These are phyloP conservation scores for Tenebrosternarchus preto DNA, from an alignment of 2,113 vertebrate genomes.

Conservation along the genomic window DNA sequence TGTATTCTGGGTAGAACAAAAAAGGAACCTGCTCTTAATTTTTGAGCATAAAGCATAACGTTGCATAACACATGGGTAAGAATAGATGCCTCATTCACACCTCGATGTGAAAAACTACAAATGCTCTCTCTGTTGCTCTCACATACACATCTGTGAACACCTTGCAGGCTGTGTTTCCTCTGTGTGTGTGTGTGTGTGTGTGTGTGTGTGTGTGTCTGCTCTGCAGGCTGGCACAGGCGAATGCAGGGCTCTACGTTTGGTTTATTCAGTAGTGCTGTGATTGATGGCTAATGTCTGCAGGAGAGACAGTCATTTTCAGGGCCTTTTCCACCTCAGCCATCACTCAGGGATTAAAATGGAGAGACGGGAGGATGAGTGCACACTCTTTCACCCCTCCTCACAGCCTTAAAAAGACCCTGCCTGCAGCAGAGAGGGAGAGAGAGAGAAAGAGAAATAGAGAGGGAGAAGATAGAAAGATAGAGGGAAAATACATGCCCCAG, in stretches of 20 bases:
- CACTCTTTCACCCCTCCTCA: constrained; percentile 9
- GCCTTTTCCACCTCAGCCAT: constrained; percentile 50
- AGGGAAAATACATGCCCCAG: constrained; percentile 39
- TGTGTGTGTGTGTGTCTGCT: constrained; percentile 33
- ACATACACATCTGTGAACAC: constrained; percentile 12
- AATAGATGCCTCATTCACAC: constrained; percentile 49
- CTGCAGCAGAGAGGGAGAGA: constrained; percentile 34
- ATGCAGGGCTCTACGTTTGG: constrained; percentile 32
- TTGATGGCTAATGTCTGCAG: constrained; percentile 58
- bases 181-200: constrained; percentile 12
- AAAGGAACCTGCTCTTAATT: constrained; percentile 49
- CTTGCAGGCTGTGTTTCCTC: constrained; percentile 30
- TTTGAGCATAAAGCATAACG: constrained; percentile 47
- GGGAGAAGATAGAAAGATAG: constrained; percentile 28
- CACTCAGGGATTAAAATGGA: constrained; percentile 59
- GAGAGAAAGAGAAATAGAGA: not conserved
- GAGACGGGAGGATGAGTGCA: constrained; percentile 37
- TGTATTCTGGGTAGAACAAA: constrained; percentile 38
- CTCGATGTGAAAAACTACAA: constrained; percentile 41
- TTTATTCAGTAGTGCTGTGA: constrained; percentile 49
- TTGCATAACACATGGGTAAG: constrained; percentile 31
- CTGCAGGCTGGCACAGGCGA: constrained; percentile 38
- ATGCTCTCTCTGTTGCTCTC: constrained; percentile 24
- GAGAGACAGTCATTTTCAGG: constrained; percentile 54
- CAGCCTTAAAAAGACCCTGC: constrained; percentile 43